These are phyloP conservation scores for Lepidothrix coronata DNA, from an alignment of 2,113 vertebrate genomes.

Conservation along the genomic window DNA sequence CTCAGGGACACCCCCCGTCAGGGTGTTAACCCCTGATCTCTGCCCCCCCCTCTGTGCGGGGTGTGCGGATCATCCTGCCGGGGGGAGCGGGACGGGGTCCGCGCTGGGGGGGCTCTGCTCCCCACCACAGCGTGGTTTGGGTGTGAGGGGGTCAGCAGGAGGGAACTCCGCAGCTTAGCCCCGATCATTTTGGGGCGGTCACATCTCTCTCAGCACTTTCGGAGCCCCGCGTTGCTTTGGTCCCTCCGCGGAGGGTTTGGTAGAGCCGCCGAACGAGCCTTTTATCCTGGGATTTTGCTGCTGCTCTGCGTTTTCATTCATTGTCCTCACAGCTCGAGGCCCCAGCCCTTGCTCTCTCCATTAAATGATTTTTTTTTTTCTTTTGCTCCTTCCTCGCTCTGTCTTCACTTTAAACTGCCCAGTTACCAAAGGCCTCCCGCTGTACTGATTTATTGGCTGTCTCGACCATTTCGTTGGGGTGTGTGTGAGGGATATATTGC, in stretches of 20 bases:
- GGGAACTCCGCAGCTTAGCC: not conserved
- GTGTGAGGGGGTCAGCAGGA: accelerated
- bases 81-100: not conserved
- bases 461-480: not conserved
- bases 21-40: not conserved
- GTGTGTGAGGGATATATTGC: not conserved
- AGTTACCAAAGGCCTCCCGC: not conserved
- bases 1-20: no score
- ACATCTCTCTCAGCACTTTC: accelerated
- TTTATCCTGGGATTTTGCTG: not conserved
- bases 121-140: accelerated
- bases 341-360: not conserved
- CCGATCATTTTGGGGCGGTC: accelerated
- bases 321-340: conserved; percentile 36
- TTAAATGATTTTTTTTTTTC: not conserved
- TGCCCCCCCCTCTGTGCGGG: not conserved
- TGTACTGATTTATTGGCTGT: not conserved
- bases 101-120: accelerated
- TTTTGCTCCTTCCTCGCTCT: not conserved
- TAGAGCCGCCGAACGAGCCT: not conserved
- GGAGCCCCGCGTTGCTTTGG: not conserved
- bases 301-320: conserved; percentile 34
- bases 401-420: not conserved
- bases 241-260: not conserved
- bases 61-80: accelerated